A percentile compares a stretch with the other conserved stretches of the same genome.
phyloP scores from a whole-genome alignment of 1,140 invertebrate species.

The Mya arenaria region DNA sequence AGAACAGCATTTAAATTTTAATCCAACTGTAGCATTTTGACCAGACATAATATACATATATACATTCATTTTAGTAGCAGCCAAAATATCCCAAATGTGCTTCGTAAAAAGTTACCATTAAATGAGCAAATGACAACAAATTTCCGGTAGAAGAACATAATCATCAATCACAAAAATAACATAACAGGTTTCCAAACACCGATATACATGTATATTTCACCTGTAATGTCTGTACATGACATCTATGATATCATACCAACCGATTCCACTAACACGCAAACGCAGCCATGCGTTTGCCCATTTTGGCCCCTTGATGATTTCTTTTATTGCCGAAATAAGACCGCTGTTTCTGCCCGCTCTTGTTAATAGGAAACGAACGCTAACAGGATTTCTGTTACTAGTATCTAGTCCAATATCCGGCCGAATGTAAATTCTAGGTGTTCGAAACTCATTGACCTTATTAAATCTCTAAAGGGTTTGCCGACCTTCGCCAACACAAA shows the following conservation, averaged over 20 bases:
- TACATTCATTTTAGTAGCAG: background rate
- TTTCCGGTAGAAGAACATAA: slow-evolving; percentile 3
- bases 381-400: slow-evolving; percentile 1
- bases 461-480: background rate
- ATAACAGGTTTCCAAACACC: background rate
- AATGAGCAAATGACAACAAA: slow-evolving; percentile 25
- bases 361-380: slow-evolving; percentile 24
- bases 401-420: background rate
- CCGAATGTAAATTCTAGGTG: background rate
- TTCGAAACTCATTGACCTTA: background rate
- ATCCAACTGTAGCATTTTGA: background rate
- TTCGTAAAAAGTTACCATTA: background rate
- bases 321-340: slow-evolving; percentile 1
- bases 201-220: background rate
- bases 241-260: background rate
- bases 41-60: background rate
- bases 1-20: background rate
- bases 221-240: background rate
- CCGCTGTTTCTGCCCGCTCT: slow-evolving; percentile 21
- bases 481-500: background rate
- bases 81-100: background rate
- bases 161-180: background rate
- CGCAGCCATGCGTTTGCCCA: background rate
- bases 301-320: background rate
- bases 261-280: background rate